Base-by-base conservation (phyloP, 1,140 invertebrate genomes). In the Lerema accius region DNA sequence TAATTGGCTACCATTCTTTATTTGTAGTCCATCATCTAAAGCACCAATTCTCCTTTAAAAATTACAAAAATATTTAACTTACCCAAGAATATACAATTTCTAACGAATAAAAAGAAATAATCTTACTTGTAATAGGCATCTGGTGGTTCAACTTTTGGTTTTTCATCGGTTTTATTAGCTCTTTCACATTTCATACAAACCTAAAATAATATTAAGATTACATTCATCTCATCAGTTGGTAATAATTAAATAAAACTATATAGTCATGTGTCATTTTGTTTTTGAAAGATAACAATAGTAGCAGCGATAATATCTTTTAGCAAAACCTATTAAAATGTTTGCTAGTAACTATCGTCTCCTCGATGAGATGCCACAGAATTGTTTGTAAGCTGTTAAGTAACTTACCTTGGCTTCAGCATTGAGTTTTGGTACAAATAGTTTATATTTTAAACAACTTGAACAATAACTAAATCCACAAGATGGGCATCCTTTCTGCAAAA, bases 401-500 rank as follows among this genome's bases (percentile, higher is more conserved):
- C 9, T 76, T 69, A 90, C 89, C 76, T 87, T 90, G 11, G 71
- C 75, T 65, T 82, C 80, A 15, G 78, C 63, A 63, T 90, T 90
- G 0, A 82, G 37, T 73, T 90, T 91, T 64, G 81, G 77, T 71
- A 92, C 86, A 78, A 82, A 92, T 70, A 92, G 81, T 77, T 88
- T 91, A 62, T 92, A 80, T 59, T 89, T 92, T 39, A 94, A 79
- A 80, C 94, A 94, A 79, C 93, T 94, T 65, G 89, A 91, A 73
- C 94, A 94, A 71, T 92, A 94, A 65, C 93, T 93, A 73, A 94
- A 92, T 16, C 93, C 93, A 80, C 94, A 94, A 71, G 90, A 89
- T 19, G 93, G 91, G 76, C 94, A 94, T 1, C 93, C 93, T 86
- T 92, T 90, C 93, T 93, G 67, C 14, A 80, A 59, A 37, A 65